Percentiles rank a stretch among this genome's conserved stretches.
These are phyloP conservation scores for Patiria miniata DNA, from an alignment of 35 echinoderm and acorn worm species.

Conservation along the genomic window DNA sequence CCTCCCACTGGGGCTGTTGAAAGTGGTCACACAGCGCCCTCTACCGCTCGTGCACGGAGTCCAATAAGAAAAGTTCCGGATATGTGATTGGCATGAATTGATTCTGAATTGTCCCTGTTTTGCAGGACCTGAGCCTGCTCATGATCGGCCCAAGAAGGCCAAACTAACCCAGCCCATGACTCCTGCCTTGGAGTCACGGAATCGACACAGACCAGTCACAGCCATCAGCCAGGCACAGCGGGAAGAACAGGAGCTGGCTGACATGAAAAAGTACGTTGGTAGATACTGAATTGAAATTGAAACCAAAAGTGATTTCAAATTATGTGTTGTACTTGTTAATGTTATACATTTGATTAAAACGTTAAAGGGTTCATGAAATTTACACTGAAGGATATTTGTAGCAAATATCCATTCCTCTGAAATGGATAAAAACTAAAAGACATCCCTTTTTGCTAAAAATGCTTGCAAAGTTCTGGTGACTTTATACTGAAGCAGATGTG, in stretches of 20 bases:
- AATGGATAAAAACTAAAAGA: too few relatives aligned
- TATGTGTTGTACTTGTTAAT: background rate
- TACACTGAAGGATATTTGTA: too few relatives aligned
- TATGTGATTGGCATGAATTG: too few relatives aligned
- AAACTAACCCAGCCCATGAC: constrained; percentile 74
- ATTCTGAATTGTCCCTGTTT: background rate
- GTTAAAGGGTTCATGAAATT: background rate
- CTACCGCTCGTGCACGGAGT: too few relatives aligned
- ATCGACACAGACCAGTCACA: constrained; percentile 60
- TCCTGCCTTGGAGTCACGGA: constrained; percentile 60
- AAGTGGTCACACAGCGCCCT: too few relatives aligned
- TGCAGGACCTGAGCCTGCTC: constrained; percentile 51
- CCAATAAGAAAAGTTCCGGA: too few relatives aligned
- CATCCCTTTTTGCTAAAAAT: too few relatives aligned
- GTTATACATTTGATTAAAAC: background rate
- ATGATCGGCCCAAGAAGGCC: background rate
- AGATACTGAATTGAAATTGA: background rate
- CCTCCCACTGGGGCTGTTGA: too few relatives aligned
- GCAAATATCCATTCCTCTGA: background rate
- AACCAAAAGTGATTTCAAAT: too few relatives aligned
- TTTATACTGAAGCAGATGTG: too few relatives aligned
- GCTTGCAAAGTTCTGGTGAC: too few relatives aligned
- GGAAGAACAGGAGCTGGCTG: constrained; percentile 78
- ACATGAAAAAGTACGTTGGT: constrained; percentile 79
- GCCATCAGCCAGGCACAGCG: constrained; percentile 66